Conservation (phyloP, 2,797 vertebrate genomes). For the Dromococcyx pavoninus region DNA sequence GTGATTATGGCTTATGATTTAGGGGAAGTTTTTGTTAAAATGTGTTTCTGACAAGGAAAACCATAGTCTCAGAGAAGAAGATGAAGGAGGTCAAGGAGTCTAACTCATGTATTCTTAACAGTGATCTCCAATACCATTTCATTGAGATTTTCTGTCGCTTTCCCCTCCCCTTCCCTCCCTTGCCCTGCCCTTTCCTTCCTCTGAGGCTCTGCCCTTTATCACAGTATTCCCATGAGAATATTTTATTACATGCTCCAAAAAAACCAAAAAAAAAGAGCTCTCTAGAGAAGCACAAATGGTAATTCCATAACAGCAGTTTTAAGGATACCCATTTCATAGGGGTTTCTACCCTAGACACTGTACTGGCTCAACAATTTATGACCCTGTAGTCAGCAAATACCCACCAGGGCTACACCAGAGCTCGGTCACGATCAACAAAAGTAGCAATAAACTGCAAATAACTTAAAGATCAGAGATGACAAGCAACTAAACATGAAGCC, state of each 20-base stretch:
- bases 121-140: neutral
- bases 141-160: neutral
- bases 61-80: neutral
- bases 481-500: neutral
- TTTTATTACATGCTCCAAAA: neutral
- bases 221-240: neutral
- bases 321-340: neutral
- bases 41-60: neutral
- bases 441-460: neutral
- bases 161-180: neutral
- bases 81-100: neutral
- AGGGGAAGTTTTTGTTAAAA: conserved; percentile 17
- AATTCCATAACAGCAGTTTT: neutral
- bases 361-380: neutral
- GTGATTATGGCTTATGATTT: neutral
- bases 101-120: neutral
- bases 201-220: conserved; percentile 13
- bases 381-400: neutral
- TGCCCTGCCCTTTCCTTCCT: conserved; percentile 24
- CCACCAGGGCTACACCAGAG: neutral
- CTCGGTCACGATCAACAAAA: neutral
- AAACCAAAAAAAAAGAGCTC: neutral
- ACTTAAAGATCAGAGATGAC: neutral
- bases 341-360: neutral
- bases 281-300: neutral